Base-by-base conservation (phyloP, 2,113 vertebrate species). In the Plestiodon gilberti region DNA sequence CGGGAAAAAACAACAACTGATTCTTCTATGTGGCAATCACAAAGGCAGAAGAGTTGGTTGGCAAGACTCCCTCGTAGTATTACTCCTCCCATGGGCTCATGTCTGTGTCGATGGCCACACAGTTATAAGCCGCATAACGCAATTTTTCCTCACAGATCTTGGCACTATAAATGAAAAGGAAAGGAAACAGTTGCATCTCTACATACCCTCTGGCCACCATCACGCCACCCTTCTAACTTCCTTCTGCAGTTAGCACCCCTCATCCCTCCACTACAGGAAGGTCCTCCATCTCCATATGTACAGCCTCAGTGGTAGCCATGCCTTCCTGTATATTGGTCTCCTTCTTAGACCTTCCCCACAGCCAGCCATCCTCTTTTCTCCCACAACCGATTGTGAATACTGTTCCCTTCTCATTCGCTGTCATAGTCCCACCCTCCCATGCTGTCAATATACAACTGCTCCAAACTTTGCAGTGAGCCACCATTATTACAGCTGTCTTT, bases 1-100 rank as follows among this genome's bases (percentile, higher is more conserved):
- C 84, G 40, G 87, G 28, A 59, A 43, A 28, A 40, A 18, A 71
- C 8, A 1, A 20, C 22, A 81, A 62, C 33, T 88, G 43, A 61
- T 89, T 81, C 81, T 92, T 84, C 80, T 83, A 81, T 22, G 61
- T 67, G 62, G 71, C 0, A 0, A 18, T 81, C 86, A 79, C 80
- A 79, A 0, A 81, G 0, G 23, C 88, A 78, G 55, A 78, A 62
- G 28, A 62, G 8, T 17, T 84, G 87, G 1, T 89, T 1, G 0
- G 40, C 83, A 81, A 75, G 33, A 23, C 20, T 79, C 82, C 40
- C n/a, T 9, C 20, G 2, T 0, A 1, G 6, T 83, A 81, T 97
- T 96, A 99, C 92, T 99, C 99, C 57, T 99, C 99, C 99, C 99
- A 99, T 0, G 99, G 99, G 87, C 98, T 99, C 98, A 99, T 98